These are phyloP conservation scores for Geothlypis trichas DNA, from an alignment of 2,113 vertebrate genomes.

Conservation along the genomic window DNA sequence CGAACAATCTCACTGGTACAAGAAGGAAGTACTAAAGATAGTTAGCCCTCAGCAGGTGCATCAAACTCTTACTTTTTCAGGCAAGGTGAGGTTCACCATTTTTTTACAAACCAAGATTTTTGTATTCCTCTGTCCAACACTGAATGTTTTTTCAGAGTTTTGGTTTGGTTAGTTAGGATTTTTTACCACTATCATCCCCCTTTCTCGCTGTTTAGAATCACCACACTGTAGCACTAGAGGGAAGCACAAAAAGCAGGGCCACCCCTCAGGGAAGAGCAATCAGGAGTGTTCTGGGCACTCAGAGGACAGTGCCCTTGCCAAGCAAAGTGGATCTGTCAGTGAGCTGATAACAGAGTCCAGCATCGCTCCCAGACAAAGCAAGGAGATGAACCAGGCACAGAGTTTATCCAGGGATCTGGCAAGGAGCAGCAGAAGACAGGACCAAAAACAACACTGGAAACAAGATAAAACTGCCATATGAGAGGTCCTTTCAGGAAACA, in stretches of 20 bases:
- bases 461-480: background rate
- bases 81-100: background rate
- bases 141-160: background rate
- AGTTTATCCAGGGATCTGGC: background rate
- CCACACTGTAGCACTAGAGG: background rate
- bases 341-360: background rate
- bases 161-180: background rate
- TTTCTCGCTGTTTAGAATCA: background rate
- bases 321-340: no score
- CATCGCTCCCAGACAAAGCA: background rate
- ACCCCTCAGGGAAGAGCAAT: background rate
- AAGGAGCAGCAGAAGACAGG: background rate
- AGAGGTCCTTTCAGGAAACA: background rate
- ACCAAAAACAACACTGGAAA: background rate
- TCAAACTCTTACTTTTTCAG: background rate
- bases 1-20: background rate
- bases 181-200: accelerated
- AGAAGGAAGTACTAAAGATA: background rate
- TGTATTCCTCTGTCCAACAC: background rate
- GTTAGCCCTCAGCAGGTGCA: background rate
- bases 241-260: background rate
- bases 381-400: background rate
- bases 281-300: background rate
- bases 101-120: background rate
- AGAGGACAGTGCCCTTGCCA: background rate